phyloP scores from a whole-genome alignment of 2,888 invertebrate species.

The Mellilla xanthometata region DNA sequence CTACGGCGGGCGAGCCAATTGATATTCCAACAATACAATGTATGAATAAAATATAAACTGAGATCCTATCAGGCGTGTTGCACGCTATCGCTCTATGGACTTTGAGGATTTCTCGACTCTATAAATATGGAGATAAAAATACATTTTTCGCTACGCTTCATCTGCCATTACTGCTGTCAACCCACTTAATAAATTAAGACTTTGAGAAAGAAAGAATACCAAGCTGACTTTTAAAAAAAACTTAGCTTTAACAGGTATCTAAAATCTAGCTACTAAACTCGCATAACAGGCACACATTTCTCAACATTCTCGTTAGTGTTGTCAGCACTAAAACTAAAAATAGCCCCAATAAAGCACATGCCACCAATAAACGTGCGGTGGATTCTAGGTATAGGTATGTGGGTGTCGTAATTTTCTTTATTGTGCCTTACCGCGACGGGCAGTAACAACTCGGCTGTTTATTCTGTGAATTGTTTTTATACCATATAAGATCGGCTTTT shows the following conservation, averaged over 20 bases:
- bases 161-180: neutral
- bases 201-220: no score
- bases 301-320: slow-evolving; percentile 21
- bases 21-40: slow-evolving; percentile 83
- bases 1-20: slow-evolving; percentile 82
- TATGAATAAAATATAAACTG: slow-evolving; percentile 83
- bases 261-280: neutral
- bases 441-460: slow-evolving; percentile 51
- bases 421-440: slow-evolving; percentile 60
- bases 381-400: slow-evolving; percentile 39
- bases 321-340: slow-evolving; percentile 32
- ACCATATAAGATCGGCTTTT: no score
- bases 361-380: slow-evolving; percentile 43
- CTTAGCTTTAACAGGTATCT: neutral
- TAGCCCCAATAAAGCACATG: slow-evolving; percentile 45
- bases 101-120: slow-evolving; percentile 29
- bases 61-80: slow-evolving; percentile 76
- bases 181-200: no score
- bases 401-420: slow-evolving; percentile 65
- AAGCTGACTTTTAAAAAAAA: neutral
- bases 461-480: slow-evolving; percentile 34
- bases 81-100: slow-evolving; percentile 65
- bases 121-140: slow-evolving; percentile 1
- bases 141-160: neutral
- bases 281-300: slow-evolving; percentile 1